Conservation (phyloP, 1,140 invertebrate species). For the Leptopilina boulardi region DNA sequence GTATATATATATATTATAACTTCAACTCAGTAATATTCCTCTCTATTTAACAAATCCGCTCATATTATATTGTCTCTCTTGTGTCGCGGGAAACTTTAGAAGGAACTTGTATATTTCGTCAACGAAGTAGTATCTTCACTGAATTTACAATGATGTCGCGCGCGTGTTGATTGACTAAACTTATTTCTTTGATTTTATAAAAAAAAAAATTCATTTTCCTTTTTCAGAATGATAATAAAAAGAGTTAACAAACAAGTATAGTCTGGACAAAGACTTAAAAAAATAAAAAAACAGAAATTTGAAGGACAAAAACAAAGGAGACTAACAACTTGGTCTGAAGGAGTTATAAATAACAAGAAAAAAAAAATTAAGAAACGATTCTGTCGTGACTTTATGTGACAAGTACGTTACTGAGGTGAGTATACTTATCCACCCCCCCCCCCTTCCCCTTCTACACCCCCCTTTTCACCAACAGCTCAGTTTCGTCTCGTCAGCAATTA, state of each 20-base stretch:
- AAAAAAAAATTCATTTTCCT: background rate
- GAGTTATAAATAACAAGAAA: constrained; percentile 13
- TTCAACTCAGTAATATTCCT: constrained; percentile 34
- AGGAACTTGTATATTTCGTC: constrained; percentile 13
- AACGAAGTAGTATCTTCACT: background rate
- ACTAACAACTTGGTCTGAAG: background rate
- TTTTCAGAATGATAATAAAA: too few species aligned
- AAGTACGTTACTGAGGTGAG: constrained; percentile 1
- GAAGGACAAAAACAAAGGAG: background rate
- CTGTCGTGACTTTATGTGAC: constrained; percentile 16
- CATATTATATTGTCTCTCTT: constrained; percentile 15
- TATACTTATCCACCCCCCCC: background rate
- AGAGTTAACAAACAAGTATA: too few species aligned
- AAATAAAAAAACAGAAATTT: background rate
- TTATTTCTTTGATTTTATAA: background rate
- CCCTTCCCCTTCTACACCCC: too few species aligned
- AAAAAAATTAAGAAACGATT: constrained; percentile 23
- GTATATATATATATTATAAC: constrained; percentile 8
- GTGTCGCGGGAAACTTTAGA: constrained; percentile 30
- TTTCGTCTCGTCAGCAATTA: constrained; percentile 29
- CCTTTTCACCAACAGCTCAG: background rate
- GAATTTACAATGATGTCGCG: background rate
- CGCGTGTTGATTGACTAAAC: background rate
- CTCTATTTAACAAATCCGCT: constrained; percentile 34
- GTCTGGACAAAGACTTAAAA: background rate